These are phyloP conservation scores for Nycticebus coucang DNA, from an alignment of 2,113 vertebrate species.

Conservation along the genomic window DNA sequence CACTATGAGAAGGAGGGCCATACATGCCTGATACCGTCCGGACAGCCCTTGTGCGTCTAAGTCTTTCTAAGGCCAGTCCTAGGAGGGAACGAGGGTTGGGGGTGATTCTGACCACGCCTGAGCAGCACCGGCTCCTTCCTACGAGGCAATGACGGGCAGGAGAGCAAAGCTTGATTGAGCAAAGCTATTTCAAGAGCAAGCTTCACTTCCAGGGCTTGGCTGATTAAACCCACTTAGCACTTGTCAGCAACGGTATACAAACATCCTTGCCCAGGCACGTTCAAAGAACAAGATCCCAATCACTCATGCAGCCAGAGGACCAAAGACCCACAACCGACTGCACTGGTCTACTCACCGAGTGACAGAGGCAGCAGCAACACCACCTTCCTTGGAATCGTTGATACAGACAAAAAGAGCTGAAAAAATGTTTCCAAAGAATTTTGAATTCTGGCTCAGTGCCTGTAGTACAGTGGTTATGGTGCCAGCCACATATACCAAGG, in stretches of 20 bases:
- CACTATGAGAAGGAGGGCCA: no score
- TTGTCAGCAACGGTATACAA: background rate
- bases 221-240: background rate
- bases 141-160: background rate
- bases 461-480: no score
- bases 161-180: background rate
- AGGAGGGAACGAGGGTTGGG: background rate
- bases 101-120: background rate
- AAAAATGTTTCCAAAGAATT: background rate
- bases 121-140: background rate
- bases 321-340: background rate
- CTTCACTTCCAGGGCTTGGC: background rate
- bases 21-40: no score
- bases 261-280: background rate
- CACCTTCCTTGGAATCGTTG: background rate
- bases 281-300: background rate
- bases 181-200: background rate
- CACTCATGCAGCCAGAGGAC: background rate
- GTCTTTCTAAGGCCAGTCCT: background rate
- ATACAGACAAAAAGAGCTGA: background rate
- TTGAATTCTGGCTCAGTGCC: background rate
- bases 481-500: no score
- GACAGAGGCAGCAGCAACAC: background rate
- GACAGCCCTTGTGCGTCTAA: background rate
- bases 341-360: background rate